Base-by-base conservation (phyloP, 2,888 invertebrate species). In the Nemapogon koenigi region DNA sequence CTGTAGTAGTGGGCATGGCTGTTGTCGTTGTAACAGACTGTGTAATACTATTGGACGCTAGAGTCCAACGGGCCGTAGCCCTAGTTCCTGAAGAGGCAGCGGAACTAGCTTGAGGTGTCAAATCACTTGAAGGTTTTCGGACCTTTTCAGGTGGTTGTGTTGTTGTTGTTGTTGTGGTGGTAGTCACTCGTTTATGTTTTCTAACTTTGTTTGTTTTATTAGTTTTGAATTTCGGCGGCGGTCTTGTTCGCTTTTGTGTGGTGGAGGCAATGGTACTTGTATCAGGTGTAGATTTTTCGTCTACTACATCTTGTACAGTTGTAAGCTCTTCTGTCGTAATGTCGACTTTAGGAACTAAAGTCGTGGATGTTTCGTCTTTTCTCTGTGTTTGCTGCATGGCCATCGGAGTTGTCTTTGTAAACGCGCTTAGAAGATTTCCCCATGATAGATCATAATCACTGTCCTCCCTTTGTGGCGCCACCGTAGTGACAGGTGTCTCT, bases 351-450 rank as follows among this genome's bases (percentile, higher is more conserved):
- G n/a, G n/a, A n/a, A n/a, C n/a, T 3, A 50, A 49, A 7, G 48
- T 50, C 10, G 51, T 50, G 10, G 45, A 46, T 37, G 41, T 46
- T 3, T 13, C 30, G 6, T 10, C 13, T 33, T 35, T 10, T 22
- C 10, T 40, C 42, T 13, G 37, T 10, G 38, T 36, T 38, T n/a
- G 65, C 19, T 62, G 49, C 1, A 62, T 51, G 13, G 50, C 57
- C 64, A 71, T 68, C 6, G 75, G 75, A n/a, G 72, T 71, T 4
- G 75, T 76, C 55, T 65, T 71, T 17, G 61, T 57, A 44, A 75
- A 70, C 14, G 71, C 68, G 35, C 65, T 60, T 39, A 78, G 50
- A 43, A 71, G 41, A 40, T 66, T 68, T 4, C 65, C 65, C 73
- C 73, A 75, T n/a, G 27, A 28, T 2, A 33, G 13, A 17, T 35